These are phyloP conservation scores for Dinoponera quadriceps DNA, from an alignment of 1,140 invertebrate genomes.

Conservation along the genomic window DNA sequence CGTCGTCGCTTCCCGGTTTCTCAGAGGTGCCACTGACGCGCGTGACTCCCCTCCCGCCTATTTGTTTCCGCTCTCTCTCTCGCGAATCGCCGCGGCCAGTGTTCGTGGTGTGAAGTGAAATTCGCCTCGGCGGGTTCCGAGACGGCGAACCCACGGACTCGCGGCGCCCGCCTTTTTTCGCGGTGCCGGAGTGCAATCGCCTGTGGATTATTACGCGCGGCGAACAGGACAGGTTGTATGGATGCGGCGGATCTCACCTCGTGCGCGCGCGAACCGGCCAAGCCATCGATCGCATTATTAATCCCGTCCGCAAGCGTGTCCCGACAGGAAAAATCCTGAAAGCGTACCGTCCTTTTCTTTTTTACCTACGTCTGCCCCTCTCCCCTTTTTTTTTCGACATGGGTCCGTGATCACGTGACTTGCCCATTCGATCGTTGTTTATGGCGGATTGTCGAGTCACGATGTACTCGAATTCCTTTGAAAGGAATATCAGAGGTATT, in stretches of 20 bases:
- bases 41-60: too few species aligned
- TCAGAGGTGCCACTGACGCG: neutral
- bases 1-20: slow-evolving; percentile 9
- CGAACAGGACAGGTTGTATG: slow-evolving; percentile 62
- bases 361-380: neutral
- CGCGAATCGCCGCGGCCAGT: neutral
- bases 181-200: slow-evolving; percentile 59
- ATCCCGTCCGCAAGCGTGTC: slow-evolving; percentile 2
- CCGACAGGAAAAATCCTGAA: neutral
- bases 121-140: neutral
- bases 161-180: slow-evolving; percentile 29
- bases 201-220: slow-evolving; percentile 64
- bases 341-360: neutral
- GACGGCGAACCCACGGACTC: neutral
- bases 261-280: slow-evolving; percentile 47
- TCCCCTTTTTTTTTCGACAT: neutral
- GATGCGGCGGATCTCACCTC: slow-evolving; percentile 1
- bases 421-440: too few species aligned
- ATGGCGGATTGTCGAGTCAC: too few species aligned
- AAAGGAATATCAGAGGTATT: too few species aligned
- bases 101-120: neutral
- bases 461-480: too few species aligned
- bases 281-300: slow-evolving; percentile 63
- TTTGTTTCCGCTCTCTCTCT: neutral
- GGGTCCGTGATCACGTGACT: too few species aligned